These are phyloP conservation scores for Macrotus californicus DNA, from an alignment of 2,113 vertebrate species.

Conservation along the genomic window DNA sequence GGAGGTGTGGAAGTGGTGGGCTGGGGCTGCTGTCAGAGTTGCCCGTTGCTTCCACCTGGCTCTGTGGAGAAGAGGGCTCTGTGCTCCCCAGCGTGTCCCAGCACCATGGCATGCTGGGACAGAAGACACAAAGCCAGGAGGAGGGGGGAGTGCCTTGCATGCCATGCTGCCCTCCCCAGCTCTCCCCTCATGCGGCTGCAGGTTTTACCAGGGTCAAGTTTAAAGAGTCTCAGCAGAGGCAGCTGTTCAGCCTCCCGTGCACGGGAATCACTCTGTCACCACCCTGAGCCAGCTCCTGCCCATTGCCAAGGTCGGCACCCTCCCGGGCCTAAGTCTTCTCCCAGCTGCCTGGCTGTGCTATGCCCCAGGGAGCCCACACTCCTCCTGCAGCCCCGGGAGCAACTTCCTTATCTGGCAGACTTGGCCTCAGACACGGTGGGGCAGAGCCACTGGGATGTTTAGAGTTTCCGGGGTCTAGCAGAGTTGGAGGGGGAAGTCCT, in stretches of 20 bases:
- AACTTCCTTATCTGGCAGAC: background rate
- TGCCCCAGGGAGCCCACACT: background rate
- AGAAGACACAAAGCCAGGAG: constrained; percentile 78
- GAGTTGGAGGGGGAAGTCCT: background rate
- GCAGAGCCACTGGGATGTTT: background rate
- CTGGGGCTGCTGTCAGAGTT: constrained; percentile 73
- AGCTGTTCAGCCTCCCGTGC: constrained; percentile 79
- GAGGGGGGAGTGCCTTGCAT: constrained; percentile 75
- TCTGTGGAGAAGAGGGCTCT: constrained; percentile 70
- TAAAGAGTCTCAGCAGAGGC: constrained; percentile 86
- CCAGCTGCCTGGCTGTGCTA: background rate
- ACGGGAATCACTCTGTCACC: constrained; percentile 59
- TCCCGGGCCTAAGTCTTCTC: constrained; percentile 6
- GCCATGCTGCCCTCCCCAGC: constrained; percentile 81
- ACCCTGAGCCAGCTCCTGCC: constrained; percentile 15
- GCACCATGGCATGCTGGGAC: constrained; percentile 79
- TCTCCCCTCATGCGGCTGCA: constrained; percentile 82
- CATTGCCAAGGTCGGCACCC: background rate
- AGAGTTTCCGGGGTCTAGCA: background rate
- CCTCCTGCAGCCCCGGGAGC: background rate
- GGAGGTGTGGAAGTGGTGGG: constrained; percentile 75
- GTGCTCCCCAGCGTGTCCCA: constrained; percentile 79
- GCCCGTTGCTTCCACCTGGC: constrained; percentile 84
- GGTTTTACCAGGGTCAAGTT: constrained; percentile 82
- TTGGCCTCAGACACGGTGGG: background rate